A percentile compares a stretch with the other conserved stretches of the same genome.
Conservation (phyloP, 2,888 invertebrate genomes). For the Chrysolina americana region DNA sequence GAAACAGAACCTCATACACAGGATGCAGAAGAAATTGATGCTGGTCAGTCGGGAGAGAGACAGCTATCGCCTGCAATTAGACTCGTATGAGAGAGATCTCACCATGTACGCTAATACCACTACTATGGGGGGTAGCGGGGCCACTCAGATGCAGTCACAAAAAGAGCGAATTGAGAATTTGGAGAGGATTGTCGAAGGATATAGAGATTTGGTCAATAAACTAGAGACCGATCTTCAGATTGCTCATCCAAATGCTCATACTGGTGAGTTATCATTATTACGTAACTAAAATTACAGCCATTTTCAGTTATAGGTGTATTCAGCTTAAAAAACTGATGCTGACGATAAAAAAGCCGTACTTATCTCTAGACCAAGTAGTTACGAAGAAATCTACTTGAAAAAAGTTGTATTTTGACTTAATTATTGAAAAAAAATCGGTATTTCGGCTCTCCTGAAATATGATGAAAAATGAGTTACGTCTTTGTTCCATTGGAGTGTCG, state of each 20-base stretch:
- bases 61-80: slow-evolving; percentile 84
- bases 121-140: slow-evolving; percentile 59
- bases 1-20: slow-evolving; percentile 78
- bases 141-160: slow-evolving; percentile 66
- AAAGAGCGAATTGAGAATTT: slow-evolving; percentile 80
- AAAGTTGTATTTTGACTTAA: no score
- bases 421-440: no score
- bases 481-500: no score
- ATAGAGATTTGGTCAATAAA: slow-evolving; percentile 79
- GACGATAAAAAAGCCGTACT: no score
- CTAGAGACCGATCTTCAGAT: slow-evolving; percentile 76
- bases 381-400: no score
- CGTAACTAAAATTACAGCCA: no score
- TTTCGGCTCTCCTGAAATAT: no score
- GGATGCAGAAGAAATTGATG: slow-evolving; percentile 81
- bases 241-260: slow-evolving; percentile 58
- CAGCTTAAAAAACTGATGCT: no score
- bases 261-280: slow-evolving; percentile 42
- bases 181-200: slow-evolving; percentile 81
- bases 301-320: no score
- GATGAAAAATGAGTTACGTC: no score
- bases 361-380: no score
- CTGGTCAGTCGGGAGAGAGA: slow-evolving; percentile 82
- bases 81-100: slow-evolving; percentile 87
- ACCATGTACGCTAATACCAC: slow-evolving; percentile 68